A percentile compares a stretch with the other conserved stretches of the same genome.
Evolutionary conservation across 2,888 invertebrate genomes (phyloP).

Genomic region (Cataglyphis altisquamis): DNA sequence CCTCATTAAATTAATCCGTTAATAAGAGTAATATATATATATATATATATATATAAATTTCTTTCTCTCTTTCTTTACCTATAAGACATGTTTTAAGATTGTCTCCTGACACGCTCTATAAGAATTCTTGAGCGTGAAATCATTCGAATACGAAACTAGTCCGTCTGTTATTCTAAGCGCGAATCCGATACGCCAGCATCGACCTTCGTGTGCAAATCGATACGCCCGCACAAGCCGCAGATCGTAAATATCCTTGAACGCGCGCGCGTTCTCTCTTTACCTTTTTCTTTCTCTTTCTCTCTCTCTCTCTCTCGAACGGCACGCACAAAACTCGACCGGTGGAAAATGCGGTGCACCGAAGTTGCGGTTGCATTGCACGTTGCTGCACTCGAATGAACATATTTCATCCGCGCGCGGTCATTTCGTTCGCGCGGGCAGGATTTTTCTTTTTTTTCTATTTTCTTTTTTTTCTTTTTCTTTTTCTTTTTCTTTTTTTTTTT

Average conservation of each 20-base stretch:
- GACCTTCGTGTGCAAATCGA: slow-evolving; percentile 61
- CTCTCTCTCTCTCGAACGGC: neutral
- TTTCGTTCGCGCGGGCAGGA: slow-evolving; percentile 4
- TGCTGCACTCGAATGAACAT: slow-evolving; percentile 39
- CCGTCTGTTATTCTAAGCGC: slow-evolving; percentile 3
- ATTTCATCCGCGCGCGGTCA: slow-evolving; percentile 36
- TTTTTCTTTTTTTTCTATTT: neutral
- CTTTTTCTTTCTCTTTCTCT: neutral
- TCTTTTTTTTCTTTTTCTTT: neutral
- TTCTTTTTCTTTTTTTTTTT: neutral
- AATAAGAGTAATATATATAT: neutral
- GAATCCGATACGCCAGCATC: neutral
- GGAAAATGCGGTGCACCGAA: slow-evolving; percentile 61
- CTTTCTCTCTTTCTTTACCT: neutral
- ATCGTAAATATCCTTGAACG: slow-evolving; percentile 70
- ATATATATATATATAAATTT: neutral
- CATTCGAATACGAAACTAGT: neutral
- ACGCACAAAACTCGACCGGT: slow-evolving; percentile 54
- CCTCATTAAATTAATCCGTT: slow-evolving; percentile 30
- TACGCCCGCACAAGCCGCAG: slow-evolving; percentile 69
- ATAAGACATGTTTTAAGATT: neutral
- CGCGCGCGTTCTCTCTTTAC: neutral
- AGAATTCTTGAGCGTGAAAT: neutral
- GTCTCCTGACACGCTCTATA: neutral
- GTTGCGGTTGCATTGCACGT: slow-evolving; percentile 63